phyloP scores from a whole-genome alignment of 1,140 invertebrate genomes.

The Doryteuthis pealeii region DNA sequence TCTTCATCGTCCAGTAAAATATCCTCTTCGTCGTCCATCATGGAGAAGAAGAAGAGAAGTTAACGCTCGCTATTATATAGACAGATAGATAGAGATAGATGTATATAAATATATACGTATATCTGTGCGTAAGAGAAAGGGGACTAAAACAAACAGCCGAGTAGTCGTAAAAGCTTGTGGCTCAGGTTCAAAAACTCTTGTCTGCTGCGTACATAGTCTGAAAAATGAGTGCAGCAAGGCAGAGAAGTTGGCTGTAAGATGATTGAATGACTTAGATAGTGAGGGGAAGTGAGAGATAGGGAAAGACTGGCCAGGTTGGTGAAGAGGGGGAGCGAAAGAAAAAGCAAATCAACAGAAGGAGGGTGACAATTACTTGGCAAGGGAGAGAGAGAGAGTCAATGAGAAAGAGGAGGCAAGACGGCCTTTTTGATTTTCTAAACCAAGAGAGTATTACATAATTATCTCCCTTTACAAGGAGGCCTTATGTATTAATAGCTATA shows the following conservation, averaged over 20 bases:
- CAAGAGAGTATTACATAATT: too few species aligned
- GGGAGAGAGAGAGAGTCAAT: too few species aligned
- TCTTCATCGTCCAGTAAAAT: constrained; percentile 79
- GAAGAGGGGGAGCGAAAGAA: background rate
- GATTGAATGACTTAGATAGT: background rate
- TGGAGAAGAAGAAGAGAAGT: background rate
- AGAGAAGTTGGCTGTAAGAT: background rate
- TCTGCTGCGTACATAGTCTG: background rate
- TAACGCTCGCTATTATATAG: background rate
- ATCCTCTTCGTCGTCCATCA: constrained; percentile 90
- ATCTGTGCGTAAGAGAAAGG: constrained; percentile 13
- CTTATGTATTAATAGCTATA: too few species aligned
- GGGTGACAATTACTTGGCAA: background rate
- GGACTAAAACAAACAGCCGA: constrained; percentile 13
- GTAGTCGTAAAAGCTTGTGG: constrained; percentile 39
- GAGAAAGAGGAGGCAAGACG: too few species aligned
- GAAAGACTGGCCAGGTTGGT: background rate
- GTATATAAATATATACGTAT: background rate
- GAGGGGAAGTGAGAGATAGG: background rate
- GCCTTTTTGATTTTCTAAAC: too few species aligned
- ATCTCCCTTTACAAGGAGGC: too few species aligned
- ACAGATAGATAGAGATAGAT: constrained; percentile 7
- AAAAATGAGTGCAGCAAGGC: background rate
- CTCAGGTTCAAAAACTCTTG: constrained; percentile 31
- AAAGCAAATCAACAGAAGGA: background rate